Evolutionary conservation across 2,113 vertebrate genomes (phyloP), one percentile per base, ranked within the genome.

Genomic region (Dinomys branickii): DNA sequence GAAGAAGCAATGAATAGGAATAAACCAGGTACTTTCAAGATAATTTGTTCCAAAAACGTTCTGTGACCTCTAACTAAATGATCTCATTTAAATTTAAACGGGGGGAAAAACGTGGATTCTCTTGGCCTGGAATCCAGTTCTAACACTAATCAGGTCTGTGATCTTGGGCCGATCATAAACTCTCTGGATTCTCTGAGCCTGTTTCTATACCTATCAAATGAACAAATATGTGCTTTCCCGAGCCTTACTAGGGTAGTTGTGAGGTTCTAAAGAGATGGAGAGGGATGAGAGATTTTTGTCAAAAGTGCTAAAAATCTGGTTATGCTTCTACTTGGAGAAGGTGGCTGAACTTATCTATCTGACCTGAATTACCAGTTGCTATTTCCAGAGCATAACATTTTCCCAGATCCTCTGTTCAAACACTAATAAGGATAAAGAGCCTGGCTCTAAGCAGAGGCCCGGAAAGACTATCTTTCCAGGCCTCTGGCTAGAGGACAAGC

Each of bases 1-100:
- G 75, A 61, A 47, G 56, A 88, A 77, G 20, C 50, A 77, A 63
- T 88, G 83, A 77, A 30, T 44, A 75, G 56, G 35, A 91, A 87
- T 41, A 59, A 80, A 17, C 56, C 67, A 24, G 38, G 59, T 81
- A 54, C 2, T 81, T 84, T 96, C 85, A 67, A 41, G 5, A 35
- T 75, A 14, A 92, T 73, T 75, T 95, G 59, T 52, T 90, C 50
- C 78, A 94, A 69, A 90, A 94, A 85, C 1, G 3, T 58, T n/a
- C 47, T 77, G 47, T 83, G 52, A 82, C 75, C 6, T 65, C 89
- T 58, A 33, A 54, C n/a, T n/a, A n/a, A n/a, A 20, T 52, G 47
- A 35, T 20, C 47, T 38, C 44, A 14, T 28, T 63, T 38, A 54
- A 91, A 41, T 54, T 80, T 5, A n/a, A 33, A 41, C 7, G n/a